Evolutionary conservation across 1,140 invertebrate genomes (phyloP).

Genomic region (Holcopasites calliopsidis): DNA sequence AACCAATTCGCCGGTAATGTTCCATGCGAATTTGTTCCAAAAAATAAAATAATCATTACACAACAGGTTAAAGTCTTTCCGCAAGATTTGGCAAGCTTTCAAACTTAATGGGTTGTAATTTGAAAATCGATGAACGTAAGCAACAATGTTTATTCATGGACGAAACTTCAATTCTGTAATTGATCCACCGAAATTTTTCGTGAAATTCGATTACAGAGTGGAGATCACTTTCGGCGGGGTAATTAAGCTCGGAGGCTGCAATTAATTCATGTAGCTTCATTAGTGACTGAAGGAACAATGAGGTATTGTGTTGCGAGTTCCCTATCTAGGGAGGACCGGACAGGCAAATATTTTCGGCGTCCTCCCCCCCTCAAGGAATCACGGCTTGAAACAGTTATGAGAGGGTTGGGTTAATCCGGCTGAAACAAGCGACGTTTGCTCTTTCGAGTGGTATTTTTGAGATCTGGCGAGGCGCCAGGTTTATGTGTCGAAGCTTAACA

Average conservation of each 20-base stretch:
- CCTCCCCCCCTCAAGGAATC: not conserved
- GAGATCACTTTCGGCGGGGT: slow-evolving; percentile 12
- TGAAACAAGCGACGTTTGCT: not conserved
- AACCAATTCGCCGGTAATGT: no score
- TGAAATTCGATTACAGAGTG: not conserved
- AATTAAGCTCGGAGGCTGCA: slow-evolving; percentile 32
- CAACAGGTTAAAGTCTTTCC: no score
- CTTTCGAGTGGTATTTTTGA: slow-evolving; percentile 36
- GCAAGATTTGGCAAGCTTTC: no score
- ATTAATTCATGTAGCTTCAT: slow-evolving; percentile 31
- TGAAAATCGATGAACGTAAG: no score
- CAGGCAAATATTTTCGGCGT: slow-evolving; percentile 10
- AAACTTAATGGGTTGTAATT: no score
- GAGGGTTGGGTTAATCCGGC: slow-evolving; percentile 12
- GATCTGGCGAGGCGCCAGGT: slow-evolving; percentile 32
- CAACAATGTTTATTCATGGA: not conserved
- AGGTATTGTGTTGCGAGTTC: slow-evolving; percentile 15
- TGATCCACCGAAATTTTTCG: slow-evolving; percentile 20
- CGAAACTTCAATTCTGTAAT: not conserved
- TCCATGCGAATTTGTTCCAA: no score
- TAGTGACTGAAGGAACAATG: slow-evolving; percentile 11
- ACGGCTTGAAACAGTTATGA: not conserved
- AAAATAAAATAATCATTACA: no score
- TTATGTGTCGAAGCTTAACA: slow-evolving; percentile 20
- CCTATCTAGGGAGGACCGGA: no score